Evolutionary conservation across 2,797 vertebrate species (phyloP).

Genomic region (Octomys mimax): DNA sequence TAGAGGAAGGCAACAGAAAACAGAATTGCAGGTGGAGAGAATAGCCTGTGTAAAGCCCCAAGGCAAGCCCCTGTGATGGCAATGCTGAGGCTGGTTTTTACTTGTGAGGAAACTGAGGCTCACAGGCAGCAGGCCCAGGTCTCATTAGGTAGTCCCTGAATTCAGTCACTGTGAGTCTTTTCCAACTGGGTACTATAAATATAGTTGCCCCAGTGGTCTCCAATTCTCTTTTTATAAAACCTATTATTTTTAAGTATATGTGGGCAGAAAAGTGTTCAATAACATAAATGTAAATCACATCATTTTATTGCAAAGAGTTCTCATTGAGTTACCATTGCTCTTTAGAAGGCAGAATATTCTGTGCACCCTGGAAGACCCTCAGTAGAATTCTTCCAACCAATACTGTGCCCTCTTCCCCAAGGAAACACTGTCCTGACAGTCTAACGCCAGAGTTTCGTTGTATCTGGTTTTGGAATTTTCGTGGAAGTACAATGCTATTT

Average conservation of each 20-base stretch:
- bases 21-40: background rate
- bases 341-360: background rate
- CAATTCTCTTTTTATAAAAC: background rate
- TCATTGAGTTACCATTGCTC: background rate
- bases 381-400: background rate
- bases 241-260: background rate
- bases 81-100: background rate
- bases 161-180: background rate
- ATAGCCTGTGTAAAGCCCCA: background rate
- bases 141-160: background rate
- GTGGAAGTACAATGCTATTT: background rate
- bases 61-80: background rate
- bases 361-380: background rate
- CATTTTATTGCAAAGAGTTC: background rate
- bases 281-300: background rate
- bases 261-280: background rate
- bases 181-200: background rate
- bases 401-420: background rate
- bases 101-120: background rate
- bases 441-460: background rate
- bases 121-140: background rate
- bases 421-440: background rate
- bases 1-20: background rate
- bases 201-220: background rate
- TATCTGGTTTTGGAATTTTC: background rate